A percentile compares a stretch with the other conserved stretches of the same genome.
Evolutionary conservation across 30 jellyfish, hydroid and myxozoan species (phyloP).

Genomic region (Catostylus mosaicus): DNA sequence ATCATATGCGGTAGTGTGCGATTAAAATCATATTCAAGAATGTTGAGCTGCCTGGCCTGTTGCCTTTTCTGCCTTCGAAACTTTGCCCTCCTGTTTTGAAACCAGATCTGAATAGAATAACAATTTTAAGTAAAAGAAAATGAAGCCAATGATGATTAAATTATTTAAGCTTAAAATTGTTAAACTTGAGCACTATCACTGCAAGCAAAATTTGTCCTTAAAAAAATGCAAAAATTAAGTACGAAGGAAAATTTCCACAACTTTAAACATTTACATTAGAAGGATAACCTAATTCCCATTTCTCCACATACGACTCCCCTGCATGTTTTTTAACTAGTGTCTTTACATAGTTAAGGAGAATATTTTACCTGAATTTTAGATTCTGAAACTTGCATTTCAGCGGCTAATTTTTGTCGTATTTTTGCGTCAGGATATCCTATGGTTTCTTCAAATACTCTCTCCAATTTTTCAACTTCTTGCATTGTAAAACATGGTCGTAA

Average conservation of each 20-base stretch:
- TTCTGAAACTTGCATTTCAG: conserved; percentile 59
- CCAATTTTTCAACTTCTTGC: conserved; percentile 48
- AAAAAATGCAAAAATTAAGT: no score
- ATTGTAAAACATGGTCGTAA: conserved; percentile 59
- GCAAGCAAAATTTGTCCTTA: no score
- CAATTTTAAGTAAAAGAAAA: neutral
- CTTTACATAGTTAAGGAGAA: no score
- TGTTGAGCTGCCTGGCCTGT: conserved; percentile 31
- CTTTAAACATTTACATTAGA: neutral
- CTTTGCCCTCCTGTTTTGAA: conserved; percentile 63
- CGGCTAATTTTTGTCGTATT: conserved; percentile 40
- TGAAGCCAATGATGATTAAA: neutral
- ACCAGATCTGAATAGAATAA: conserved; percentile 41
- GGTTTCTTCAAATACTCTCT: conserved; percentile 48
- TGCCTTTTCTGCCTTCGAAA: conserved; percentile 51
- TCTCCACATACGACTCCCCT: no score
- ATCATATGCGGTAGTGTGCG: neutral
- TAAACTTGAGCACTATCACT: no score
- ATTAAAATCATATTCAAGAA: neutral
- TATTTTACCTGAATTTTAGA: conserved; percentile 61
- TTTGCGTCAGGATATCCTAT: conserved; percentile 60
- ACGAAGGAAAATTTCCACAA: no score
- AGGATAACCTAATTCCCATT: no score
- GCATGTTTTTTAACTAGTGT: neutral
- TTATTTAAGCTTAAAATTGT: no score